Evolutionary conservation across 2,888 invertebrate species (phyloP).

Genomic region (Dasysyrphus tricinctus): DNA sequence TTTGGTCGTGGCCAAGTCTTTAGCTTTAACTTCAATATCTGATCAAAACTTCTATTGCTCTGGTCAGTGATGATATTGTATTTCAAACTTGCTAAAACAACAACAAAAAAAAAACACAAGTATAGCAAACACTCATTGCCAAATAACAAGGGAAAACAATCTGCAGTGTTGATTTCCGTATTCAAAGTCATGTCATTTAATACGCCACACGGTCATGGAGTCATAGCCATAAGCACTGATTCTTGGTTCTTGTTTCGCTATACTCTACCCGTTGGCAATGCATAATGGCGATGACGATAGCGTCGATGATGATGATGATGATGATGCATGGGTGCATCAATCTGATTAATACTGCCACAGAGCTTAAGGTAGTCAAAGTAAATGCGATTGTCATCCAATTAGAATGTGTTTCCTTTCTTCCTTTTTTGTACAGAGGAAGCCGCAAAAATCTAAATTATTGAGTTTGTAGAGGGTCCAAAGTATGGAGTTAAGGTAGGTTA

Average conservation of each 20-base stretch:
- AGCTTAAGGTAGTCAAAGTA: conserved; percentile 34
- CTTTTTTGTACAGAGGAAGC: conserved; percentile 38
- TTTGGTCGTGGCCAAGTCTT: conserved; percentile 56
- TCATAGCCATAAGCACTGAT: conserved; percentile 3
- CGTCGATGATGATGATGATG: conserved; percentile 34
- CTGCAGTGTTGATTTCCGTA: conserved; percentile 70
- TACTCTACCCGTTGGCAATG: background rate
- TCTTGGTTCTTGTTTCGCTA: conserved; percentile 44
- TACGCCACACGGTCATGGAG: conserved; percentile 42
- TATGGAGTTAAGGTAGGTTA: background rate
- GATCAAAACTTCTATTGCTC: conserved; percentile 4
- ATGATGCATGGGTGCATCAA: conserved; percentile 64
- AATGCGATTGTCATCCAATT: conserved; percentile 50
- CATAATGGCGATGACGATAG: background rate
- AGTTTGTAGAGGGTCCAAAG: background rate
- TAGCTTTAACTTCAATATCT: conserved; percentile 22
- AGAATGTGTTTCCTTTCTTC: conserved; percentile 43
- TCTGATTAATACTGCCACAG: conserved; percentile 16
- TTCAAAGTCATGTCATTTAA: conserved; percentile 69
- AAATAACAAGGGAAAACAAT: conserved; percentile 43
- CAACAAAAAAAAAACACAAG: conserved; percentile 1
- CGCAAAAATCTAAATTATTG: conserved; percentile 36
- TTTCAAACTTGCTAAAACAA: conserved; percentile 52
- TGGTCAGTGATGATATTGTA: conserved; percentile 34
- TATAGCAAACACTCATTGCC: conserved; percentile 21